Percentiles rank a stretch among this genome's conserved stretches.
phyloP scores from a whole-genome alignment of 1,140 invertebrate genomes.

The Saccostrea glomerata region DNA sequence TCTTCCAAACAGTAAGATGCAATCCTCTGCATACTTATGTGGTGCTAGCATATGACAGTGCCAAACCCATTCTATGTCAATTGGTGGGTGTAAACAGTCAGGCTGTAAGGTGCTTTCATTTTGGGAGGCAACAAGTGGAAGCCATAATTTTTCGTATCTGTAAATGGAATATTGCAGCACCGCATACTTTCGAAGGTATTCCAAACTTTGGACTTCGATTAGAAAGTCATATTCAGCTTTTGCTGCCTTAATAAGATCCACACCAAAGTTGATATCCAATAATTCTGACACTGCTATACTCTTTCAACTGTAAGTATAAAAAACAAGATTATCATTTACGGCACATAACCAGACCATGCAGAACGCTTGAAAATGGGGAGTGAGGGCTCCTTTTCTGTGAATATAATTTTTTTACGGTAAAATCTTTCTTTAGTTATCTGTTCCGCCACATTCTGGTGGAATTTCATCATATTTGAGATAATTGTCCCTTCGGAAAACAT shows the following conservation, averaged over 20 bases:
- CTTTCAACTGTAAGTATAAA: neutral
- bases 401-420: neutral
- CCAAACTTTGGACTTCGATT: neutral
- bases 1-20: slow-evolving; percentile 68
- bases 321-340: neutral
- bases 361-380: too few species aligned
- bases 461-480: too few species aligned
- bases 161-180: slow-evolving; percentile 47
- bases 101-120: neutral
- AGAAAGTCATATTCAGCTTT: slow-evolving; percentile 30
- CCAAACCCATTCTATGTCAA: slow-evolving; percentile 80
- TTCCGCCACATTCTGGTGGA: neutral
- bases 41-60: slow-evolving; percentile 79
- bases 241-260: slow-evolving; percentile 1
- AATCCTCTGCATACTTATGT: slow-evolving; percentile 76
- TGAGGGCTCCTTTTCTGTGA: neutral
- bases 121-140: neutral
- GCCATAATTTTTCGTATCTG: slow-evolving; percentile 28
- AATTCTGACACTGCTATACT: neutral
- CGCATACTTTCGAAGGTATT: neutral
- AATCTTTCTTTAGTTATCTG: neutral
- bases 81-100: slow-evolving; percentile 71
- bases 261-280: neutral
- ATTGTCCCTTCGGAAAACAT: too few species aligned
- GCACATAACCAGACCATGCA: neutral